Evolutionary conservation across 2,888 invertebrate genomes (phyloP), one percentile per base, ranked within the genome.

Genomic region (Clanis bilineata): DNA sequence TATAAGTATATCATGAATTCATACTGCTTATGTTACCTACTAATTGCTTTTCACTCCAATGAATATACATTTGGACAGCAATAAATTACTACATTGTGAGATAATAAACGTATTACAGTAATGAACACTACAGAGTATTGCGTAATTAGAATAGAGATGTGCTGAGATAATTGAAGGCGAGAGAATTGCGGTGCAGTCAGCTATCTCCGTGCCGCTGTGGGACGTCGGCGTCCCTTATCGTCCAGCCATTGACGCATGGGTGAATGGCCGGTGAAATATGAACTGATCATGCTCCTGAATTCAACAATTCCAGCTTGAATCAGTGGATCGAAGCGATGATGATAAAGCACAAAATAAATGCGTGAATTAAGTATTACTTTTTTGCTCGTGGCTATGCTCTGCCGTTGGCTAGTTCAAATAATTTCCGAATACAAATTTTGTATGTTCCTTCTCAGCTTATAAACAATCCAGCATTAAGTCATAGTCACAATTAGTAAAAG

Each of bases 171-270:
- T 18, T 32, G 10, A 32, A 28, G 28, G 28, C 18, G 4, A 28
- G 9, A 7, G 3, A 45, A 22, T 28, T 15, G 15, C 18, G 28
- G 51, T 28, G 18, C 18, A 51, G 28, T 18, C 32, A 9, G 18
- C 18, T 51, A 51, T 51, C 51, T 28, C 23, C 12, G 23, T 41
- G 45, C 15, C 51, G 51, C 23, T 36, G 23, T 41, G 45, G 28
- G 7, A 28, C 9, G 15, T 15, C 18, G 18, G 3, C 22, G 39
- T 64, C 68, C 68, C 72, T 81, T 81, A 81, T 81, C 81, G 68
- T 69, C 68, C 77, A 71, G 75, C 70, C 78, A 74, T 72, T 79
- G 76, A 74, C 69, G 76, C 79, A 74, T 79, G 76, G 69, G 68
- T 65, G 70, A 71, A 71, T 72, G 76, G 70, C 61, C 72, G 72